Base-by-base conservation (phyloP, 2,113 vertebrate genomes). In the Danionella cerebrum region DNA sequence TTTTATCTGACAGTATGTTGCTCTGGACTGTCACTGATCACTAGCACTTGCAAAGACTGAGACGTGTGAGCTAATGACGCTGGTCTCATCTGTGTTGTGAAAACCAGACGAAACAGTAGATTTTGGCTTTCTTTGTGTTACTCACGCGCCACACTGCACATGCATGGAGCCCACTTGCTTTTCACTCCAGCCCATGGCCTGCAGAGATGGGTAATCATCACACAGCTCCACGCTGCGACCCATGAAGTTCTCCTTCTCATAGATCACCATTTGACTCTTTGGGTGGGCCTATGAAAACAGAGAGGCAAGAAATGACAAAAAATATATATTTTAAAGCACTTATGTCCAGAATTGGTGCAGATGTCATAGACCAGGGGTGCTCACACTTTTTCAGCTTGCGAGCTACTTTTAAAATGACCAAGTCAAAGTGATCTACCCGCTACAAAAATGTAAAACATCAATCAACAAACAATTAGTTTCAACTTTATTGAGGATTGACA, bases 151-250 rank as follows among this genome's bases (percentile, higher is more conserved):
- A 21, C 72, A 58, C 70, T 77, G 77, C 47, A 81, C 70, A 8
- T 72, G 65, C 69, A 79, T 71, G 72, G 77, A 79, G 27, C 72
- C 79, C 44, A 80, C 80, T 59, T 81, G 62, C 12, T 75, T 75
- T 62, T 74, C 70, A 36, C 50, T 65, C 78, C 80, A 82, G 52
- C 78, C 80, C 77, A 79, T 82, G 59, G 71, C 75, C 69, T 70
- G 66, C 58, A 79, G 75, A 22, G 79, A 80, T 2, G 80, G 75
- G 67, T 77, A 80, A 41, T 82, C 78, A 13, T 82, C 76, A 47
- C 60, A 74, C 51, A 82, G 53, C 39, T 80, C 75, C 5, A 33
- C 69, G 5, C 41, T 50, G 10, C 66, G 70, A 2, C 75, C 80
- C 68, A 80, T 5, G 65, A 82, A 79, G 70, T 80, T 80, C 73